These are phyloP conservation scores for Tribolium madens DNA, from an alignment of 1,140 invertebrate species.

Conservation along the genomic window DNA sequence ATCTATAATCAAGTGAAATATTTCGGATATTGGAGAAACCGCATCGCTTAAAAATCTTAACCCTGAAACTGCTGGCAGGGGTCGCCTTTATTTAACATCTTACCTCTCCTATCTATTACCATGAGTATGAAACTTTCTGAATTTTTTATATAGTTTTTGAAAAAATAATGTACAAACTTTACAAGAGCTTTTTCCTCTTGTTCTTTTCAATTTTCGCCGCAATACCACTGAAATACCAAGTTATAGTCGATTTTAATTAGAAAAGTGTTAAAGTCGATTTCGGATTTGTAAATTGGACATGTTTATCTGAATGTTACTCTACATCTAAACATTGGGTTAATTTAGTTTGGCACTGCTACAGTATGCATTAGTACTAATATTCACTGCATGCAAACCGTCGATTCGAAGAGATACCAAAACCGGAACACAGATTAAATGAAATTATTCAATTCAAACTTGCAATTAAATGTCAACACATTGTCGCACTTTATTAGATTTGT, in stretches of 20 bases:
- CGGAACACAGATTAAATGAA: slow-evolving; percentile 25
- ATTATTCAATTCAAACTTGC: slow-evolving; percentile 19
- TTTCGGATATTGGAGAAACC: slow-evolving; percentile 11
- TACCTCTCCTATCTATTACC: slow-evolving; percentile 2
- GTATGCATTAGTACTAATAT: slow-evolving; percentile 6
- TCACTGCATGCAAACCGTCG: neutral
- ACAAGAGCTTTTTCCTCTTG: neutral
- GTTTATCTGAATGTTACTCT: neutral
- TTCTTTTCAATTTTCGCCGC: too few relatives aligned
- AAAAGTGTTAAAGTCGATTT: neutral
- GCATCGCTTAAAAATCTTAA: neutral
- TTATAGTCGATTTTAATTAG: neutral
- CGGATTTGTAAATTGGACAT: neutral
- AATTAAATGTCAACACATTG: slow-evolving; percentile 32
- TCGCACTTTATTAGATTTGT: slow-evolving; percentile 26
- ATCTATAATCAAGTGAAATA: slow-evolving; percentile 10
- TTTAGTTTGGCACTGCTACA: neutral
- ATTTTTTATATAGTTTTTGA: slow-evolving; percentile 10
- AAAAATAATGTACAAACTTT: slow-evolving; percentile 9
- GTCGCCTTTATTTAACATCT: neutral
- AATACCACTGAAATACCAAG: too few relatives aligned
- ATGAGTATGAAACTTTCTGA: slow-evolving; percentile 16
- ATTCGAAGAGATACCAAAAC: slow-evolving; percentile 5
- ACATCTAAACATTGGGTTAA: slow-evolving; percentile 2
- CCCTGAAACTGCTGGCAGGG: neutral